phyloP scores from a whole-genome alignment of 2,797 vertebrate genomes.

The Crocodylus rhombifer region DNA sequence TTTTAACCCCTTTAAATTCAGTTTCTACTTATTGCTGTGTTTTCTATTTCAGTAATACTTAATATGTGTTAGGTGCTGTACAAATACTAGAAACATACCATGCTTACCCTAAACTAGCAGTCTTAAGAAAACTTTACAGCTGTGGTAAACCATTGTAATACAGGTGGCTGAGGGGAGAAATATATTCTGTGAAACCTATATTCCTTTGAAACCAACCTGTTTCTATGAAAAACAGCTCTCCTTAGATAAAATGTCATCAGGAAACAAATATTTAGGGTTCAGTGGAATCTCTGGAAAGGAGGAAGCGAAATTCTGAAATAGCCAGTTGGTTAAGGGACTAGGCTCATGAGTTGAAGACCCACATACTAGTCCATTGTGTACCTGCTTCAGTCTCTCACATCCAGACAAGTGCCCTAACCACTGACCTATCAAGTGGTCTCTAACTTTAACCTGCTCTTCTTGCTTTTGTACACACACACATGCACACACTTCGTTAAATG shows the following conservation, averaged over 20 bases:
- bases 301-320: not conserved
- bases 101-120: not conserved
- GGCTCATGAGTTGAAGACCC: not conserved
- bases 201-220: not conserved
- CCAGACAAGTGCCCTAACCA: not conserved
- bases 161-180: not conserved
- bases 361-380: not conserved
- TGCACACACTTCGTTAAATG: not conserved
- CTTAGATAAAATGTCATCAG: not conserved
- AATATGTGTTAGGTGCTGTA: not conserved
- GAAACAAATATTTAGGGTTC: not conserved
- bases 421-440: not conserved
- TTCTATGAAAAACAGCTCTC: not conserved
- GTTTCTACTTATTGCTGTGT: not conserved
- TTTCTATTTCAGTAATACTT: not conserved
- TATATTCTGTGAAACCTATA: not conserved
- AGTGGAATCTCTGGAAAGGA: not conserved
- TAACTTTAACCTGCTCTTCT: too few species aligned
- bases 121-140: not conserved
- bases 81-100: slow-evolving; percentile 5
- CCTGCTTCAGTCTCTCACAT: too few species aligned
- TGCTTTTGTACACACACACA: too few species aligned
- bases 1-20: slow-evolving; percentile 24
- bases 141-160: not conserved
- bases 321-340: not conserved